phyloP scores from a whole-genome alignment of 2,797 vertebrate species.

The Molossus alvarezi region DNA sequence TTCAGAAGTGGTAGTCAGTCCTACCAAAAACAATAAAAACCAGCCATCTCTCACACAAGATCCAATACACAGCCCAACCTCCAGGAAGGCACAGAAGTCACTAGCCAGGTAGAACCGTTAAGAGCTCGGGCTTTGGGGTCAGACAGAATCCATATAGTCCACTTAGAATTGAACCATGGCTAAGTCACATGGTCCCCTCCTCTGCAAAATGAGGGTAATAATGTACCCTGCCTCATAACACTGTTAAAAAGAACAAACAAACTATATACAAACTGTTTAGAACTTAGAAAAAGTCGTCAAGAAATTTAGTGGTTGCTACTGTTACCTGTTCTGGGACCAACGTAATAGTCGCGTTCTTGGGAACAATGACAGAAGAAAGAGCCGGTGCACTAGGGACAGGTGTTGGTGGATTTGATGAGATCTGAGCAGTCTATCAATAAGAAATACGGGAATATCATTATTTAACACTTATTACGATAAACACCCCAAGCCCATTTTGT shows the following conservation, averaged over 20 bases:
- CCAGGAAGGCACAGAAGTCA: not conserved
- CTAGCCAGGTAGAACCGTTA: not conserved
- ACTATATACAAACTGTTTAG: not conserved
- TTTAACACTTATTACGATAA: conserved; percentile 3
- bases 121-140: not conserved
- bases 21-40: not conserved
- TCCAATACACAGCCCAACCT: not conserved
- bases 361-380: conserved; percentile 74
- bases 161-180: not conserved
- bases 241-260: conserved; percentile 21
- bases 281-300: not conserved
- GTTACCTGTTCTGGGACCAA: conserved; percentile 91
- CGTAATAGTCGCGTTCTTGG: conserved; percentile 79
- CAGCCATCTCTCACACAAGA: not conserved
- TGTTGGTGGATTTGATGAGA: conserved; percentile 58
- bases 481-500: not conserved
- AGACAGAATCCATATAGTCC: not conserved
- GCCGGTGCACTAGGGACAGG: conserved; percentile 81
- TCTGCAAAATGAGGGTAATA: not conserved
- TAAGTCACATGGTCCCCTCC: not conserved
- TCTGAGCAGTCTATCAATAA: conserved; percentile 69
- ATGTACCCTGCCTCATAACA: not conserved
- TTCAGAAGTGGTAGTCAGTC: not conserved
- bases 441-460: conserved; percentile 68
- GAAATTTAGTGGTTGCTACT: not conserved